Base-by-base conservation (phyloP, 2,888 invertebrate species). In the Drosophila neotestacea region DNA sequence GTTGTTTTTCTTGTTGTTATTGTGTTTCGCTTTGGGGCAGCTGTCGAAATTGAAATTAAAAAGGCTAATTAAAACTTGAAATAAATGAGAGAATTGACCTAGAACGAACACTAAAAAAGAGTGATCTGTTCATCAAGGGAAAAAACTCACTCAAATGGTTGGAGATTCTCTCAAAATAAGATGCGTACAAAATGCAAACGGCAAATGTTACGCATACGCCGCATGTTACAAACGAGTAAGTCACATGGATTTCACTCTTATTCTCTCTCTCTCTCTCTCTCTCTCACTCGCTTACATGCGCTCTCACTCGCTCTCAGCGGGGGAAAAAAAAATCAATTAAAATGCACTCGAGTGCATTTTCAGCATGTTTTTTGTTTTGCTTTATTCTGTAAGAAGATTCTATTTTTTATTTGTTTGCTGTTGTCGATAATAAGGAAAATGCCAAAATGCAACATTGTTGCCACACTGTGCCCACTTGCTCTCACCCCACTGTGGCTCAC, bases 171-270 rank as follows among this genome's bases (percentile, higher is more conserved):
- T 79, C 85, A 75, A 62, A 41, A 10, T 28, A 51, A 70, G 65
- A 65, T 77, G 76, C 79, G 77, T 78, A 63, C 38, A 39, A 71
- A 76, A 55, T 86, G 80, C 74, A 88, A 88, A 68, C 51, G 71
- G 79, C 63, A 74, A 88, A 86, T 85, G 79, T 85, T 87, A 86
- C 87, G 89, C 85, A 88, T 86, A 86, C 85, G 87, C 82, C 79
- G 77, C 87, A 52, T 84, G 79, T 47, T 73, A 65, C 76, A 50
- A 63, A 68, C 51, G 69, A 69, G 68, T 32, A 63, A 36, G 62
- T 22, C 58, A 70, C 44, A 56, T 51, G 2, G 11, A 32, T 39
- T 41, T 34, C 44, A 39, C 73, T 68, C 54, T 32, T 51, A 36
- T 36, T 47, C 69, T 36, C 44, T 38, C 74, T 63, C 39, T 46